phyloP scores from a whole-genome alignment of 2,797 vertebrate species.

The Cyclopterus lumpus region DNA sequence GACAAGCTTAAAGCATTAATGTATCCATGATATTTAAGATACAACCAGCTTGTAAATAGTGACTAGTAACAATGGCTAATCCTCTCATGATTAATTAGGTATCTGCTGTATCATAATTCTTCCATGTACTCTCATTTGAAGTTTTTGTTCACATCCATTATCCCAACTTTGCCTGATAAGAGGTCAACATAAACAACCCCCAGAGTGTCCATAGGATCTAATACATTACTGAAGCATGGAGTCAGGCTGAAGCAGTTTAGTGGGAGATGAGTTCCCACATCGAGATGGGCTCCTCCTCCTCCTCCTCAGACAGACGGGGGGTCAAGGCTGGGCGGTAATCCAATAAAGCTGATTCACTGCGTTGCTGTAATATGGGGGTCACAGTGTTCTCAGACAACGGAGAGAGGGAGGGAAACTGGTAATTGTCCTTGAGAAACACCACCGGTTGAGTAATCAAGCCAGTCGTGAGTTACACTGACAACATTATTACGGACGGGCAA shows the following conservation, averaged over 20 bases:
- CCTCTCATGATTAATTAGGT: constrained; percentile 31
- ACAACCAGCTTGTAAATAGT: constrained; percentile 16
- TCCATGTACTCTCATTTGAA: constrained; percentile 22
- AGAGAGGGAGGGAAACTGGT: constrained; percentile 54
- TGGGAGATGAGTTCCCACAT: constrained; percentile 67
- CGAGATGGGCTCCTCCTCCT: constrained; percentile 53
- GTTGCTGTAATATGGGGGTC: constrained; percentile 65
- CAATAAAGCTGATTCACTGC: constrained; percentile 81
- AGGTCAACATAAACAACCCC: constrained; percentile 63
- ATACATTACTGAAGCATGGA: constrained; percentile 50
- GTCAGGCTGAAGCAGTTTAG: constrained; percentile 53
- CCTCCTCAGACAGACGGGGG: constrained; percentile 45
- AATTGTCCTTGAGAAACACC: constrained; percentile 76
- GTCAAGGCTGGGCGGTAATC: constrained; percentile 77
- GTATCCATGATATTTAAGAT: constrained; percentile 13
- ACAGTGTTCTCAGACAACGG: constrained; percentile 48
- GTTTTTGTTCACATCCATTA: constrained; percentile 38
- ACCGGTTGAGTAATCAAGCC: constrained; percentile 40
- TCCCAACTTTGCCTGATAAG: constrained; percentile 27
- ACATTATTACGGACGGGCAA: constrained; percentile 44
- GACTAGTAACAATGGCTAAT: constrained; percentile 31
- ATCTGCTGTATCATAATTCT: constrained; percentile 19
- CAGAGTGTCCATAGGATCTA: constrained; percentile 28
- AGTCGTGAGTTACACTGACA: constrained; percentile 53
- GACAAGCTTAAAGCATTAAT: constrained; percentile 29